phyloP scores from a whole-genome alignment of 2,113 vertebrate species.

The Numida meleagris region DNA sequence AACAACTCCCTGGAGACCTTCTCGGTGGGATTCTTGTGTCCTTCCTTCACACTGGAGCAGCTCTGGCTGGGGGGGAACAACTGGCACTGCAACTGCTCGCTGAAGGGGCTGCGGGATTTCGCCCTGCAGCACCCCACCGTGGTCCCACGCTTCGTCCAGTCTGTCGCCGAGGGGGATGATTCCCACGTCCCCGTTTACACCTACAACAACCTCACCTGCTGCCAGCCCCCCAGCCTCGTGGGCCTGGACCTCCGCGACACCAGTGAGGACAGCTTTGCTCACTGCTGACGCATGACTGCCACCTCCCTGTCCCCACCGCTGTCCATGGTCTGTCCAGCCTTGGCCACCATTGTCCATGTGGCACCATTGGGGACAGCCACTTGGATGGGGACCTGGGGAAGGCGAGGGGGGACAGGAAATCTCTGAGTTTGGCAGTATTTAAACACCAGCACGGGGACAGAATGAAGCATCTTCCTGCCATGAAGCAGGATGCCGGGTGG shows the following conservation, averaged over 20 bases:
- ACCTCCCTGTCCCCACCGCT: neutral
- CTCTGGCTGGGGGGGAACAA: conserved; percentile 90
- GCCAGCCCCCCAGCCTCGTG: conserved; percentile 72
- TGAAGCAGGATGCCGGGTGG: rapidly evolving
- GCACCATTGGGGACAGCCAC: neutral
- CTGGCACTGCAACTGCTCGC: conserved; percentile 89
- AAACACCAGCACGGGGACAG: neutral
- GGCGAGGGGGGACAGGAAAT: neutral
- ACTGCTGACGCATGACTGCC: conserved; percentile 70
- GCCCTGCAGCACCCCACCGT: conserved; percentile 78
- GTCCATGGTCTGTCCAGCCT: neutral
- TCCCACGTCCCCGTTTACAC: conserved; percentile 78
- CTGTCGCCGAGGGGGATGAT: conserved; percentile 85
- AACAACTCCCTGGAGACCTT: conserved; percentile 85
- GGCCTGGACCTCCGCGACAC: conserved; percentile 89
- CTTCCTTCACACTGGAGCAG: conserved; percentile 82
- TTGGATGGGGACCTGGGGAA: neutral
- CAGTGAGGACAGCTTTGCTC: conserved; percentile 78
- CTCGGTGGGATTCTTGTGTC: neutral
- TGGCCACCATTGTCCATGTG: neutral
- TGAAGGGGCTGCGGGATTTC: conserved; percentile 83
- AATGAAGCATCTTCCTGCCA: neutral
- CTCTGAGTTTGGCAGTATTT: neutral
- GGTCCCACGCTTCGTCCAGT: conserved; percentile 86
- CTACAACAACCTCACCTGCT: conserved; percentile 95